Base-by-base conservation (phyloP, 92 coral and sea anemone species). In the Umimayanthus chanpuru region DNA sequence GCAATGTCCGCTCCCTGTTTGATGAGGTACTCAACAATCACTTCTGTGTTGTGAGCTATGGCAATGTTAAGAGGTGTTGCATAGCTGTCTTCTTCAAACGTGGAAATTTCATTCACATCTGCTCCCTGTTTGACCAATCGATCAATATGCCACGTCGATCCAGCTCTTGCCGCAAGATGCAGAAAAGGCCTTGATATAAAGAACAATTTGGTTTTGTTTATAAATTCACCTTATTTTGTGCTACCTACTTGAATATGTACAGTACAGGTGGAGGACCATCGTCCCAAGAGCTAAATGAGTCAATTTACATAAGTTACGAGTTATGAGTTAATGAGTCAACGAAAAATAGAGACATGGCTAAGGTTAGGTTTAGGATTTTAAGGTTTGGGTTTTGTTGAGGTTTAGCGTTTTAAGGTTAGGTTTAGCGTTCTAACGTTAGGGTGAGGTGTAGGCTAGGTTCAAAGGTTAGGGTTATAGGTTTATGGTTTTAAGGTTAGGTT, bases 51-150 rank as follows among this genome's bases (percentile, higher is more conserved):
- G 78, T 83, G 87, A 32, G 87, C 66, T 26, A 83, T 83, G 78
- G 87, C 87, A 29, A 83, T 14, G 41, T 83, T 83, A 43, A 83
- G 87, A 2, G 87, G 87, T 0, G 87, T 83, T 6, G 87, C 71
- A 49, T 83, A 83, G 74, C 87, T 83, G 78, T 83, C 87, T 83
- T 83, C 87, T 28, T 83, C 78, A 70, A 83, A 83, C 0, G 67
- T 83, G 40, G 87, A 83, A 26, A 83, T 29, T 83, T 83, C 87
- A 83, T 70, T 83, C 36, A 83, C 66, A 71, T 83, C 67, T 26
- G 78, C 87, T 28, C 87, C 78, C 76, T 83, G 77, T 14, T 70
- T 83, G 30, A 83, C 43, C 78, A 83, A 73, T 26, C 18, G 77
- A 58, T 83, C 64, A 21, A 73, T 67, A 18, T 83, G 87, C 87